A percentile compares a stretch with the other conserved stretches of the same genome.
phyloP scores from a whole-genome alignment of 1,140 invertebrate genomes.

The Drosophila carrolli region DNA sequence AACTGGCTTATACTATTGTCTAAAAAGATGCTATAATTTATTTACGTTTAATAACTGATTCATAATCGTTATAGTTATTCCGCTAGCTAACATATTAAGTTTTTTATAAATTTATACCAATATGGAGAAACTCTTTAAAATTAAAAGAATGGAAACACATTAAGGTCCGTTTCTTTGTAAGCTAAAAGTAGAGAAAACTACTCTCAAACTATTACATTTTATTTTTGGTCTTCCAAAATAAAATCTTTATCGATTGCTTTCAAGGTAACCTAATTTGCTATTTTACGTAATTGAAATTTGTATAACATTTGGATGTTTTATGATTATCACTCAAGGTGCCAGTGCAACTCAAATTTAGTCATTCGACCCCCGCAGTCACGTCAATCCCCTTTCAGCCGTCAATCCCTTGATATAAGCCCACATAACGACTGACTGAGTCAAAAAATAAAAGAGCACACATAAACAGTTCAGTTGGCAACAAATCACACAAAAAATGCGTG shows the following conservation, averaged over 20 bases:
- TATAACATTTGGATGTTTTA: not conserved
- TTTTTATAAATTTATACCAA: no score
- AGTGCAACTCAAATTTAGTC: not conserved
- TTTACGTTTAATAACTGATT: not conserved
- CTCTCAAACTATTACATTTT: no score
- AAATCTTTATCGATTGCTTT: not conserved
- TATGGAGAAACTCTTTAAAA: no score
- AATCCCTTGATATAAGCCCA: conserved; percentile 6
- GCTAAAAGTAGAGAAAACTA: no score
- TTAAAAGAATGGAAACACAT: no score
- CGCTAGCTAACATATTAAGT: no score
- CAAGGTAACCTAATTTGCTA: not conserved
- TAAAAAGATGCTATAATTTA: not conserved
- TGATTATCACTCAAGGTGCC: conserved; percentile 1
- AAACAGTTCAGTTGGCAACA: conserved; percentile 31
- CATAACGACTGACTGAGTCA: conserved; percentile 1
- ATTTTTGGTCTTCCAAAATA: not conserved
- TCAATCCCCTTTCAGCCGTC: conserved; percentile 1
- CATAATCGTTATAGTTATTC: no score
- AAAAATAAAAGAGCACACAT: not conserved
- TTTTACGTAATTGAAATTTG: conserved; percentile 1
- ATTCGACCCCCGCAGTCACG: not conserved
- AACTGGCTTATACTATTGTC: not conserved
- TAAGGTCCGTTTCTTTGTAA: no score
- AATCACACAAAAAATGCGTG: conserved; percentile 44